Percentiles rank a stretch among this genome's conserved stretches.
Evolutionary conservation across 2,888 invertebrate genomes (phyloP).

Genomic region (Escarpia spicata): DNA sequence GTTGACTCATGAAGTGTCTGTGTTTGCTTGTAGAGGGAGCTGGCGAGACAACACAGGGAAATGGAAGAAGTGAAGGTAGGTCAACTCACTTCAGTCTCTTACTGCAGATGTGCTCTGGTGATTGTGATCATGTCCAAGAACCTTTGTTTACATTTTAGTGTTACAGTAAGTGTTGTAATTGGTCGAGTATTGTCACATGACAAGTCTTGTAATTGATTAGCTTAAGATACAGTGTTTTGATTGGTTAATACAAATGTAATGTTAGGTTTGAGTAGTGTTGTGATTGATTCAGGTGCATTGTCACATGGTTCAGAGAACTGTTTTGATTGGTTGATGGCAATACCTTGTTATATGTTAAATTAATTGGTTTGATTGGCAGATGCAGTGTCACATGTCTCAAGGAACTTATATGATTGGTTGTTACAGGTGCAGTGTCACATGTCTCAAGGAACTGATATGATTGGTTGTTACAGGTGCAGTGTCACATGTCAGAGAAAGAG

Average conservation of each 20-base stretch:
- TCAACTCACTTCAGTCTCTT: background rate
- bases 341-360: background rate
- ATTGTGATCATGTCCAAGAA: background rate
- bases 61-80: slow-evolving; percentile 48
- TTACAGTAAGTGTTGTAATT: background rate
- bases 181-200: background rate
- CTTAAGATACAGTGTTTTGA: background rate
- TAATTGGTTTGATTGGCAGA: background rate
- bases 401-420: background rate
- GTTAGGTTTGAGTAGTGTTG: too few relatives aligned
- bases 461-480: slow-evolving; percentile 25
- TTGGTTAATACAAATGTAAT: background rate
- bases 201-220: background rate
- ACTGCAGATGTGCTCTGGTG: background rate
- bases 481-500: slow-evolving; percentile 44
- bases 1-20: background rate
- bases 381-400: background rate
- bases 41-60: slow-evolving; percentile 49
- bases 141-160: background rate
- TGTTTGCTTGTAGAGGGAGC: slow-evolving; percentile 47
- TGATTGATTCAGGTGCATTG: too few relatives aligned
- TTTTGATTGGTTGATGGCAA: background rate
- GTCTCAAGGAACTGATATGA: slow-evolving; percentile 7
- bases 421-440: slow-evolving; percentile 29
- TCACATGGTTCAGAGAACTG: background rate